Base-by-base conservation (phyloP, 2,113 vertebrate genomes). In the Ptilorrhoa leucosticta region DNA sequence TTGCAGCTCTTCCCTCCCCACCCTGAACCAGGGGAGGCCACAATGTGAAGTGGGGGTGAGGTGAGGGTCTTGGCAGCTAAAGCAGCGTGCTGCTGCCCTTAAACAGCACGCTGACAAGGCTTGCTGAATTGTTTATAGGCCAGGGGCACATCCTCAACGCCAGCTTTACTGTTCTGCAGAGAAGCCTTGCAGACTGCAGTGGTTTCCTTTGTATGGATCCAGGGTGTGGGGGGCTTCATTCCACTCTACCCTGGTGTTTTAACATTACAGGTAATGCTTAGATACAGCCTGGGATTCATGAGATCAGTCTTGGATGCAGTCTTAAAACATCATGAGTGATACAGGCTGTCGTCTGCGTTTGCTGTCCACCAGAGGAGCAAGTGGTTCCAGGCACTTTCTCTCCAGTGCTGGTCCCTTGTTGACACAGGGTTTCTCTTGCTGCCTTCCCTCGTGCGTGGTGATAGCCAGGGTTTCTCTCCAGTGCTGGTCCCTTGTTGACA, bases 81-180 rank as follows among this genome's bases (percentile, higher is more conserved):
- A 60, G 63, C 39, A 44, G 7, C 4, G 7, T 76, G 44, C 51
- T 64, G 24, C 70, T 94, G 71, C 45, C 68, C 33, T 57, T 45
- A 35, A 80, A n/a, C 2, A 13, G 3, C 58, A 13, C 69, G 30
- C 69, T 79, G 73, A 24, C 50, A 44, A 1, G 23, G 76, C 27
- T n/a, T 0, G 0, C 23, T 66, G 68, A 8, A 3, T 53, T 82
- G 44, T 27, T 91, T 35, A 10, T 24, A 77, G 60, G 14, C 47
- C 28, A 39, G 54, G 83, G 64, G 42, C 24, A 39, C 0, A 1
- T 66, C 58, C 73, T 73, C 26, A 23, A 15, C 0, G 0, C 39
- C 35, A 44, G 79, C 79, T 73, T 50, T 53, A 18, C 33, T 51
- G 0, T 26, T 86, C 47, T 71, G 56, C 42, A 10, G 81, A 54